These are phyloP conservation scores for Yponomeuta malinellus DNA, from an alignment of 2,888 invertebrate species.

Conservation along the genomic window DNA sequence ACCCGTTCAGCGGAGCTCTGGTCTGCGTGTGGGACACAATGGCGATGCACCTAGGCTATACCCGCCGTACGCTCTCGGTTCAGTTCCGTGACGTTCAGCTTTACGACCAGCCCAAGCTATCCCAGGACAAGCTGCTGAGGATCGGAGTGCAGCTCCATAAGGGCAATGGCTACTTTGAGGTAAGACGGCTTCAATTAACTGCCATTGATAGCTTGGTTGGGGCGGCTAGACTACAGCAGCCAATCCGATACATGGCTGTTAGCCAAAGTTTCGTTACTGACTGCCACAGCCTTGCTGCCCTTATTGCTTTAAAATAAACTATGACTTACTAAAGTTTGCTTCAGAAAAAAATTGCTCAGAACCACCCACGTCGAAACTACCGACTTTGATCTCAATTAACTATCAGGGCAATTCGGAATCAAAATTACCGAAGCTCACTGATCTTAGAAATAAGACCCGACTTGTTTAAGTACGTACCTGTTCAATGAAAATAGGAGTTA, in stretches of 20 bases:
- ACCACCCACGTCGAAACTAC: no score
- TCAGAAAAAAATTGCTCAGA: no score
- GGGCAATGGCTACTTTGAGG: constrained; percentile 15
- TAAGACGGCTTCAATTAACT: not conserved
- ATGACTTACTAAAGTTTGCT: no score
- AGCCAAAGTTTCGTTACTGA: not conserved
- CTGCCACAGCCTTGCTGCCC: no score
- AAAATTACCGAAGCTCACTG: no score
- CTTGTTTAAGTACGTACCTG: no score
- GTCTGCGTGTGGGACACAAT: constrained; percentile 11
- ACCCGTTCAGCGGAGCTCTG: constrained; percentile 10
- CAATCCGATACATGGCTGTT: not conserved
- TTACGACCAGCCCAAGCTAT: not conserved
- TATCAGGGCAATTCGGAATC: no score
- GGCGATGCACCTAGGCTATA: not conserved
- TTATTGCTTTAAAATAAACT: no score
- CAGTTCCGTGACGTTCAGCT: constrained; percentile 2
- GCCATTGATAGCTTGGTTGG: not conserved
- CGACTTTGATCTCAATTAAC: no score
- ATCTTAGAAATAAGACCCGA: no score
- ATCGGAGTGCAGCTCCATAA: constrained; percentile 6
- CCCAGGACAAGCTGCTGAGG: not conserved
- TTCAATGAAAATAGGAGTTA: no score
- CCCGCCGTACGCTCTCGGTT: not conserved
- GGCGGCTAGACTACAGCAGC: no score